Conservation (phyloP, 2,113 vertebrate species). For the Holacanthus passer region DNA sequence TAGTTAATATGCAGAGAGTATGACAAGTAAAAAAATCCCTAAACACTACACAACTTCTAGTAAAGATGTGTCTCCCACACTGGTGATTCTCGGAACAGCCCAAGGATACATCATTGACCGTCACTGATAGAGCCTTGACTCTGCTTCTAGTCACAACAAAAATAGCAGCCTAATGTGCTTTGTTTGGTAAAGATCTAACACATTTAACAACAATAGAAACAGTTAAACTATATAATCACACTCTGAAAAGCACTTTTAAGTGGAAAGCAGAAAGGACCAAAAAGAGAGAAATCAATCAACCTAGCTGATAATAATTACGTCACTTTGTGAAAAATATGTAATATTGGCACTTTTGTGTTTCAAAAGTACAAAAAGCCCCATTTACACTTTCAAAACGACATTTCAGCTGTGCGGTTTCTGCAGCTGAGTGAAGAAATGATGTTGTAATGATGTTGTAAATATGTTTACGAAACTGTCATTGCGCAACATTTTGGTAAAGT, state of each 20-base stretch:
- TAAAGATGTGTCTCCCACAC: conserved; percentile 2
- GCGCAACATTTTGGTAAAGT: not conserved
- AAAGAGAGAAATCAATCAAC: not conserved
- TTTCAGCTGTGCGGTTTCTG: conserved; percentile 1
- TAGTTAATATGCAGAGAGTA: not conserved
- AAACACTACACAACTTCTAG: not conserved
- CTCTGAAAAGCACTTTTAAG: not conserved
- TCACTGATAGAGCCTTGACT: conserved; percentile 26
- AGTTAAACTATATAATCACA: not conserved
- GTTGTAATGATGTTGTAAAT: conserved; percentile 38
- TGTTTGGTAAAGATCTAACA: not conserved
- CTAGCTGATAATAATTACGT: not conserved
- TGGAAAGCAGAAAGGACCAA: not conserved
- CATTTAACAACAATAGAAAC: too few relatives aligned
- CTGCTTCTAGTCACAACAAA: conserved; percentile 1
- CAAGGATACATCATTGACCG: conserved; percentile 55
- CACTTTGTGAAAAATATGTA: not conserved
- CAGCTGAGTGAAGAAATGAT: conserved; percentile 17
- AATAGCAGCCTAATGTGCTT: not conserved
- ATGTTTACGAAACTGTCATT: conserved; percentile 2
- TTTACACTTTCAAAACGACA: conserved; percentile 9
- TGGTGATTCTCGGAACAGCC: conserved; percentile 10
- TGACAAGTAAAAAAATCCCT: conserved; percentile 8
- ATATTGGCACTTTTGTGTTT: conserved; percentile 3
- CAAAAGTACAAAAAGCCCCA: conserved; percentile 14